These are phyloP conservation scores for Physocephala rufipes DNA, from an alignment of 2,888 invertebrate genomes.

Conservation along the genomic window DNA sequence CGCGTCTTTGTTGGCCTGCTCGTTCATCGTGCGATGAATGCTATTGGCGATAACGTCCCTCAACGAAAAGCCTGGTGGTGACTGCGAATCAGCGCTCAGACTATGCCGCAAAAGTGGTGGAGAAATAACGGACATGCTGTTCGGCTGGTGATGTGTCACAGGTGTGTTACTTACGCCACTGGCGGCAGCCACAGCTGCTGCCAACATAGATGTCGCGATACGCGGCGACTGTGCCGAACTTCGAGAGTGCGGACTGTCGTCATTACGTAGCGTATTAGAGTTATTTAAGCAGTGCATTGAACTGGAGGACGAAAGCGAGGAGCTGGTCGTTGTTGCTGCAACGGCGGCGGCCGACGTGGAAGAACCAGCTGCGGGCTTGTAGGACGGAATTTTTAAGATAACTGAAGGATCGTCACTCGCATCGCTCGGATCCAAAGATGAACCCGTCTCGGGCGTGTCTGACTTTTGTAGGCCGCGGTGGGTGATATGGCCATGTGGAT, in stretches of 20 bases:
- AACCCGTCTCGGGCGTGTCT: constrained; percentile 67
- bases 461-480: constrained; percentile 62
- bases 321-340: constrained; percentile 39
- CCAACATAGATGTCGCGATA: constrained; percentile 48
- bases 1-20: constrained; percentile 62
- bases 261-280: constrained; percentile 63
- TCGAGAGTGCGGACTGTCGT: constrained; percentile 66
- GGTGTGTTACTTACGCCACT: constrained; percentile 49
- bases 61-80: constrained; percentile 73
- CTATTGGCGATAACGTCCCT: constrained; percentile 92
- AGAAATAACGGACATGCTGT: constrained; percentile 64
- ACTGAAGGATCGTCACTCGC: constrained; percentile 73
- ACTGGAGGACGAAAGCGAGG: constrained; percentile 53
- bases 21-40: constrained; percentile 80
- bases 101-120: constrained; percentile 63
- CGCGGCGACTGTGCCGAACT: constrained; percentile 57
- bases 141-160: constrained; percentile 38
- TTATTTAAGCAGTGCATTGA: constrained; percentile 47
- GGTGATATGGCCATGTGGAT: constrained; percentile 45
- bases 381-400: constrained; percentile 94
- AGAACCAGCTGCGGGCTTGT: constrained; percentile 72
- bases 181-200: constrained; percentile 56
- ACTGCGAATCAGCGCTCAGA: constrained; percentile 66
- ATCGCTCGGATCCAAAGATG: constrained; percentile 62
- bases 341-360: constrained; percentile 49